phyloP scores from a whole-genome alignment of 2,113 vertebrate genomes.

The Python bivittatus region DNA sequence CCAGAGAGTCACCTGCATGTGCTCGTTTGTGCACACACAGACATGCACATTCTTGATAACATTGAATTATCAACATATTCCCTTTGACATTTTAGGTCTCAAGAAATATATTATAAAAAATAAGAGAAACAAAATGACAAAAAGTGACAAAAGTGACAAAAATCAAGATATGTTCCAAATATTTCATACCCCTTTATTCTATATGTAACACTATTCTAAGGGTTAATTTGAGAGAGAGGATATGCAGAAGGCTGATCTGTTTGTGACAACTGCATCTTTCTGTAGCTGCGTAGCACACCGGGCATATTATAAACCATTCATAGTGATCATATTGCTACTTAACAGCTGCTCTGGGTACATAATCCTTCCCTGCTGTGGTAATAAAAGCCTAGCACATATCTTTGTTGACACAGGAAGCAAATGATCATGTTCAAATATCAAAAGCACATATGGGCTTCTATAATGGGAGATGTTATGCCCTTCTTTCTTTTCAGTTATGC shows the following conservation, averaged over 20 bases:
- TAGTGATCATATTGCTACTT: constrained; percentile 13
- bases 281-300: background rate
- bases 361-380: constrained; percentile 21
- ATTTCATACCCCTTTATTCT: background rate
- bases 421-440: constrained; percentile 6
- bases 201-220: background rate
- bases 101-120: too few relatives aligned
- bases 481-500: background rate
- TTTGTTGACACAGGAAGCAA: constrained; percentile 5
- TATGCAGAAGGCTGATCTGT: background rate
- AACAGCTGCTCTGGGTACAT: constrained; percentile 24
- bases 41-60: too few relatives aligned
- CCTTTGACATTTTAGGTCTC: too few relatives aligned
- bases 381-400: constrained; percentile 24
- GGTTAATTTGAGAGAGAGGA: background rate
- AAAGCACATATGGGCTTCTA: background rate
- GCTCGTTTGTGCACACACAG: too few relatives aligned
- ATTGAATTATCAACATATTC: too few relatives aligned
- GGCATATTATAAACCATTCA: constrained; percentile 1
- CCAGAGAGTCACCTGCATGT: too few relatives aligned
- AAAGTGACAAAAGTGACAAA: background rate
- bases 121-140: background rate
- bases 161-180: background rate
- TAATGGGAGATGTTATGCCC: background rate
- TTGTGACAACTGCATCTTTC: background rate